These are phyloP conservation scores for Chaenocephalus aceratus DNA, from an alignment of 2,113 vertebrate genomes.

Conservation along the genomic window DNA sequence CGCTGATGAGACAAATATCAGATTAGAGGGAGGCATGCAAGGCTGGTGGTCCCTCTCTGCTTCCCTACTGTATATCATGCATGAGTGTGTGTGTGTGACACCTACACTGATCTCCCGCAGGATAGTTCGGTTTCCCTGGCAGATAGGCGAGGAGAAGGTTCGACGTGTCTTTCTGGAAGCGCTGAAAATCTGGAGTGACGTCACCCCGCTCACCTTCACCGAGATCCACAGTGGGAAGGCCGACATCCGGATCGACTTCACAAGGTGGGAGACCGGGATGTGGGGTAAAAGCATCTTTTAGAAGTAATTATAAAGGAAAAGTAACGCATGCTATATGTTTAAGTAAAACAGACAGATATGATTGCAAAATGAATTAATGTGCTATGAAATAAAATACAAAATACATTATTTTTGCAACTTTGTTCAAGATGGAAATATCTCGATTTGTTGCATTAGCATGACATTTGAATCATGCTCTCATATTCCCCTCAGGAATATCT, in stretches of 20 bases:
- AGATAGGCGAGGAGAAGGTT: constrained; percentile 88
- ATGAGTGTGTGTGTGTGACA: constrained; percentile 24
- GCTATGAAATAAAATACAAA: too few species aligned
- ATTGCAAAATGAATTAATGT: not conserved
- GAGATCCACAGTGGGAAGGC: constrained; percentile 88
- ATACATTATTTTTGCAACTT: not conserved
- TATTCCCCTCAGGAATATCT: not conserved
- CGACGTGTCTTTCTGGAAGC: constrained; percentile 88
- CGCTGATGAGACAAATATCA: constrained; percentile 42
- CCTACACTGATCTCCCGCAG: constrained; percentile 54
- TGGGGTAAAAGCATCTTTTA: not conserved
- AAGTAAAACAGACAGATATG: not conserved
- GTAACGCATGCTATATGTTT: too few species aligned
- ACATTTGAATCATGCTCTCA: not conserved
- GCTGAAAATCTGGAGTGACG: constrained; percentile 91
- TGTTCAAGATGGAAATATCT: not conserved
- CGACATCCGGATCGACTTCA: constrained; percentile 92
- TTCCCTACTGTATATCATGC: not conserved
- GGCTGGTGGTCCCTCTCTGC: constrained; percentile 60
- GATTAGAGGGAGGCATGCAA: constrained; percentile 42
- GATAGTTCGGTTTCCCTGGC: constrained; percentile 87
- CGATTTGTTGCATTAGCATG: not conserved
- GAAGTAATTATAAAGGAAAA: not conserved
- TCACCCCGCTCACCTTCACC: constrained; percentile 92
- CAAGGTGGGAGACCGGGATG: constrained; percentile 62